Evolutionary conservation across 2,113 vertebrate species (phyloP), one percentile per base, ranked within the genome.

Genomic region (Psilopogon haemacephalus): DNA sequence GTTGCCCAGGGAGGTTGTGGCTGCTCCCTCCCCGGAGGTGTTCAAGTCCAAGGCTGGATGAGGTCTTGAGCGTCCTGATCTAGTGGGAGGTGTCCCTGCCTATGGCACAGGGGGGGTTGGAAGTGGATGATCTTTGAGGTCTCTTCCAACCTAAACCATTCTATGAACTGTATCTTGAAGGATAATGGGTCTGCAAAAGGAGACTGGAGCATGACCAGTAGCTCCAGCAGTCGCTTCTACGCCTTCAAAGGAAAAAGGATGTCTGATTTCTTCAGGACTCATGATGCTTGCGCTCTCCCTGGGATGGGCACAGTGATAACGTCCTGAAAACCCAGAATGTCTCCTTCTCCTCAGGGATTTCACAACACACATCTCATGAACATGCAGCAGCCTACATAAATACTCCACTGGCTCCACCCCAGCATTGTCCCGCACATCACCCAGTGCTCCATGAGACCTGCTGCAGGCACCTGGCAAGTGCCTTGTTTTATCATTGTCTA

Each of bases 371-470:
- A 5, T 42, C 15, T 44, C 35, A 30, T 5, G 12, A 21, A 42
- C 3, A 18, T 52, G 26, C 68, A 69, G 13, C 42, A 89, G 27
- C 38, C 54, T 72, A n/a, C 50, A 54, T 20, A 70, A 89, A 73
- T 17, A 60, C 10, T 10, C 46, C 20, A 8, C 17, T 33, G 42
- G 8, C 10, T 77, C 42, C 42, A 56, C 18, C 30, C 38, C 24
- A 35, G 20, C 23, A 83, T 9, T 0, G 0, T 17, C 33, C 37
- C 2, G 0, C 26, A 4, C 44, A 28, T 35, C 84, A 48, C 67
- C 9, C 74, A 69, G 8, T 1, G 3, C 0, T 1, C 14, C 37
- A 12, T 44, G 67, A 64, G 35, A 69, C 27, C 15, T 9, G 6
- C 6, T 40, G 28, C 63, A 89, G 19, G n/a, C 2, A 0, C 8